Conservation (phyloP, 1,140 invertebrate species). For the Panulirus ornatus region DNA sequence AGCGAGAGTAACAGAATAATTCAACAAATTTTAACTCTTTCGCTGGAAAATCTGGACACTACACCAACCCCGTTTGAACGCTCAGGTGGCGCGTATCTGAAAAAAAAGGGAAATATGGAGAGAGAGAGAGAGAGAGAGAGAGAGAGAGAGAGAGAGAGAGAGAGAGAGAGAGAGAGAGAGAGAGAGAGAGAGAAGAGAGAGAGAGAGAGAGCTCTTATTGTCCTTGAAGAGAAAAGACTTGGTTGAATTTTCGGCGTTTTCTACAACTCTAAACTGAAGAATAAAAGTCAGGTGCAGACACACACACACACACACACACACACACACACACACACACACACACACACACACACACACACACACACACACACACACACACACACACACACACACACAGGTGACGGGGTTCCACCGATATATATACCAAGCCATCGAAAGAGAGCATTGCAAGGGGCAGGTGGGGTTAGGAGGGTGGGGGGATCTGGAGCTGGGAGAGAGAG, state of each 20-base stretch:
- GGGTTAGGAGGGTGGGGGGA: background rate
- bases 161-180: background rate
- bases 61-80: background rate
- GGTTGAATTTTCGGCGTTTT: background rate
- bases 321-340: constrained; percentile 18
- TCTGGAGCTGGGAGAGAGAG: background rate
- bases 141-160: background rate
- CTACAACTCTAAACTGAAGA: background rate
- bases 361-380: constrained; percentile 15
- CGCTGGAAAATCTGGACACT: constrained; percentile 47
- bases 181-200: background rate
- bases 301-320: constrained; percentile 29
- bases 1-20: constrained; percentile 40
- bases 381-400: constrained; percentile 22
- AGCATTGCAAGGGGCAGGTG: constrained; percentile 30
- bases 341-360: constrained; percentile 14
- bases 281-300: constrained; percentile 24
- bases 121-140: background rate
- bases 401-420: constrained; percentile 29
- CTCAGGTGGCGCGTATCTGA: background rate
- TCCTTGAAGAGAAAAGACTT: background rate
- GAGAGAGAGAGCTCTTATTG: background rate
- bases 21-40: constrained; percentile 43
- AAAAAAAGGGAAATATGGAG: background rate
- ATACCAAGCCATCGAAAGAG: constrained; percentile 42